Evolutionary conservation across 2,113 vertebrate genomes (phyloP).

Genomic region (Gasterosteus nipponicus): DNA sequence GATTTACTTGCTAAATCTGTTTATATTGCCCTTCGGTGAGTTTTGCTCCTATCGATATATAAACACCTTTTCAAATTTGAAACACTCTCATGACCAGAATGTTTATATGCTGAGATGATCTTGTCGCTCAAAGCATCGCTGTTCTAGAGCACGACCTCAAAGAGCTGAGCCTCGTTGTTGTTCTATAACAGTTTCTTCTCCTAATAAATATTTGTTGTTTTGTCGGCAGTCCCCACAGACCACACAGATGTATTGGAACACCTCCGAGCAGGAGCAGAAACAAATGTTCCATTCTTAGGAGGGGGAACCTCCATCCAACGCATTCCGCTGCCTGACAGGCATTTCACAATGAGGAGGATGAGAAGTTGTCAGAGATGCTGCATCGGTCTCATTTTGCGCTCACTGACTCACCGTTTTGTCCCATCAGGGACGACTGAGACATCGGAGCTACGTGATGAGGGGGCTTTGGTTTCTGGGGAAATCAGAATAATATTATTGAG

Average conservation of each 20-base stretch:
- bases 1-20: background rate
- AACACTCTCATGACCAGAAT: background rate
- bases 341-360: constrained; percentile 14
- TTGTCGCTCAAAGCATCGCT: background rate
- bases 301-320: constrained; percentile 5
- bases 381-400: constrained; percentile 51
- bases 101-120: background rate
- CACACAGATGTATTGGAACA: background rate
- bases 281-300: constrained; percentile 22
- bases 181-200: background rate
- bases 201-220: background rate
- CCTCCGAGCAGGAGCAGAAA: background rate
- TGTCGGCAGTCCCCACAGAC: background rate
- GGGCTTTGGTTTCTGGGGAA: constrained; percentile 46
- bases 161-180: background rate
- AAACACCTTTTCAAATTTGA: background rate
- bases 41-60: background rate
- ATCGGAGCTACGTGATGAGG: constrained; percentile 51
- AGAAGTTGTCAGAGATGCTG: constrained; percentile 45
- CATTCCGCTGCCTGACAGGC: constrained; percentile 20
- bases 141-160: background rate
- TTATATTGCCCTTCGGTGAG: background rate
- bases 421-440: constrained; percentile 51
- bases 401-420: constrained; percentile 64
- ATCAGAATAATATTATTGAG: constrained; percentile 39